phyloP scores from a whole-genome alignment of 2,888 invertebrate species.

The Acronicta aceris region DNA sequence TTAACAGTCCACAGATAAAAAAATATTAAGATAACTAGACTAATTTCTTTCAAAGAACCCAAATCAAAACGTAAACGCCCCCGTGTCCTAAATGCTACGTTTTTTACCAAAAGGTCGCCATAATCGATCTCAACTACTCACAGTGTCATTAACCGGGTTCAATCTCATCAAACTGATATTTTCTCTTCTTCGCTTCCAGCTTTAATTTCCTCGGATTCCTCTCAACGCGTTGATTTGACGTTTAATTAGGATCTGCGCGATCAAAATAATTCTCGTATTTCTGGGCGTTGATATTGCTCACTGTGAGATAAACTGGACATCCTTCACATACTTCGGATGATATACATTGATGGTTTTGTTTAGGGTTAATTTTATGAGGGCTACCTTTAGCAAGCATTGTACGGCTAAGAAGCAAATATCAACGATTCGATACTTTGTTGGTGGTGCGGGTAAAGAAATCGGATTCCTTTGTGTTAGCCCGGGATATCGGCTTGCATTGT shows the following conservation, averaged over 20 bases:
- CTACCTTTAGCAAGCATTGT: conserved; percentile 4
- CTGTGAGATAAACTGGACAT: background rate
- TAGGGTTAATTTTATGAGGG: background rate
- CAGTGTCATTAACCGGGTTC: conserved; percentile 21
- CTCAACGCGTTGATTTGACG: conserved; percentile 47
- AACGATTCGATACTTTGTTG: background rate
- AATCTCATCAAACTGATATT: conserved; percentile 37
- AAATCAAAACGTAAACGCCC: conserved; percentile 24
- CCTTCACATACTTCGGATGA: background rate
- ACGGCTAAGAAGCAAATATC: background rate
- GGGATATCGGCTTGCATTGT: conserved; percentile 42
- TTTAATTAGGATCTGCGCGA: conserved; percentile 51
- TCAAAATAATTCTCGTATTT: conserved; percentile 46
- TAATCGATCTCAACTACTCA: conserved; percentile 29
- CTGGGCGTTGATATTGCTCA: conserved; percentile 12
- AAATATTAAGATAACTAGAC: conserved; percentile 13
- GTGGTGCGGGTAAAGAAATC: conserved; percentile 34
- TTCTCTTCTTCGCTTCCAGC: conserved; percentile 15
- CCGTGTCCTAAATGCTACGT: conserved; percentile 19
- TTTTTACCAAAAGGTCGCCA: conserved; percentile 20
- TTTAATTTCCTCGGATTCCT: conserved; percentile 41
- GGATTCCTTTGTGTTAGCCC: conserved; percentile 48
- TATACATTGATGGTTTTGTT: conserved; percentile 16
- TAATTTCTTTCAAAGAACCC: conserved; percentile 27
- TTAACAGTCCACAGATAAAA: background rate